Evolutionary conservation across 2,888 invertebrate genomes (phyloP).

Genomic region (Aleiodes leptofemur): DNA sequence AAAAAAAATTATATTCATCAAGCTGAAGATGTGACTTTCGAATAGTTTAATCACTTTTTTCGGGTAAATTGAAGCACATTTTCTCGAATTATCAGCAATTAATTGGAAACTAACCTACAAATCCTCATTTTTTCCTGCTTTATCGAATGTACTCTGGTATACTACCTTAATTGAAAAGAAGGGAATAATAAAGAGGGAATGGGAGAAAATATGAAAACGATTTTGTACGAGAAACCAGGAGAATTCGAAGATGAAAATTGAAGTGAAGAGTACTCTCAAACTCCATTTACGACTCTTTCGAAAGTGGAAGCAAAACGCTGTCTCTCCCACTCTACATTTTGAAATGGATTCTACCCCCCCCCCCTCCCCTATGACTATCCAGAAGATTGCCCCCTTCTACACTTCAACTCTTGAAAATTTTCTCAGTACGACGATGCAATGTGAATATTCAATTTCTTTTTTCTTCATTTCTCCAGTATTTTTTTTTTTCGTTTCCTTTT

Average conservation of each 20-base stretch:
- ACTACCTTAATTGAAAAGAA: too few relatives aligned
- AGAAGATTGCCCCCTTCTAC: background rate
- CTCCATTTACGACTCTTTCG: constrained; percentile 46
- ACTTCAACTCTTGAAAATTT: constrained; percentile 5
- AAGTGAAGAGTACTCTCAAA: constrained; percentile 43
- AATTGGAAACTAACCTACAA: too few relatives aligned
- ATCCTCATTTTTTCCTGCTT: too few relatives aligned
- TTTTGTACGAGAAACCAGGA: constrained; percentile 1
- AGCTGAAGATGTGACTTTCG: too few relatives aligned
- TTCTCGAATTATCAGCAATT: too few relatives aligned
- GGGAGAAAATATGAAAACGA: background rate
- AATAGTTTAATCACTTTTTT: too few relatives aligned
- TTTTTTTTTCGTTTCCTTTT: background rate
- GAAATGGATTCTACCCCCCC: constrained; percentile 25
- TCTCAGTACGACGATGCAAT: constrained; percentile 31
- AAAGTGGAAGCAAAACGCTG: constrained; percentile 3
- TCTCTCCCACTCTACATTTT: constrained; percentile 14
- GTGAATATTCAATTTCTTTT: constrained; percentile 42
- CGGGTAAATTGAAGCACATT: too few relatives aligned
- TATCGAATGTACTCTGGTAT: too few relatives aligned
- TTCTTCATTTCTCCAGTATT: background rate
- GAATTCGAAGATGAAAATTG: constrained; percentile 15
- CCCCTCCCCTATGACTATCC: background rate
- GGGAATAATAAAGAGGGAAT: too few relatives aligned
- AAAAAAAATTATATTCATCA: too few relatives aligned